phyloP scores from a whole-genome alignment of 2,888 invertebrate genomes.

The Scaptomyza tumidula region DNA sequence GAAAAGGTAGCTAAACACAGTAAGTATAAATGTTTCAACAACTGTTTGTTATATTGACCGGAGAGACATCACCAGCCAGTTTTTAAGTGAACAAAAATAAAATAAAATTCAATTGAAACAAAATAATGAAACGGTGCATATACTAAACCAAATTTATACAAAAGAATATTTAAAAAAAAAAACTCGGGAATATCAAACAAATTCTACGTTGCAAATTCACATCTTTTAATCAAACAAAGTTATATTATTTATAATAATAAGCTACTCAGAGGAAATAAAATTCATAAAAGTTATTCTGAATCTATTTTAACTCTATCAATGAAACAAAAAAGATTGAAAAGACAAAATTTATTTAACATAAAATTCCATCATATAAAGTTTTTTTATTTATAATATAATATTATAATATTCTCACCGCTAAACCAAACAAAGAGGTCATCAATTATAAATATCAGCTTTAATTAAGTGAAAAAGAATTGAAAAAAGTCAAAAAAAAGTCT shows the following conservation, averaged over 20 bases:
- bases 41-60: constrained; percentile 43
- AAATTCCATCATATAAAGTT: no score
- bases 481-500: no score
- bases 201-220: neutral
- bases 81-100: neutral
- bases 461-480: no score
- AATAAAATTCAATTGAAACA: neutral
- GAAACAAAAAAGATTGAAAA: neutral
- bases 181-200: neutral
- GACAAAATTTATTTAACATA: no score
- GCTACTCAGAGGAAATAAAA: neutral
- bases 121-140: neutral
- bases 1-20: constrained; percentile 31
- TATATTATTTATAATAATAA: neutral
- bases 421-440: neutral
- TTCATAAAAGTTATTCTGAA: neutral
- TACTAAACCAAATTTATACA: neutral
- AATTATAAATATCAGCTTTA: neutral
- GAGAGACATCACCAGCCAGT: constrained; percentile 2
- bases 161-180: neutral
- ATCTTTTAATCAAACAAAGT: neutral
- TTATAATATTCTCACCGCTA: no score
- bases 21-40: constrained; percentile 37
- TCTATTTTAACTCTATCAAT: neutral
- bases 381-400: no score